A percentile compares a stretch with the other conserved stretches of the same genome.
Evolutionary conservation across 2,888 invertebrate species (phyloP).

Genomic region (Ormia ochracea): DNA sequence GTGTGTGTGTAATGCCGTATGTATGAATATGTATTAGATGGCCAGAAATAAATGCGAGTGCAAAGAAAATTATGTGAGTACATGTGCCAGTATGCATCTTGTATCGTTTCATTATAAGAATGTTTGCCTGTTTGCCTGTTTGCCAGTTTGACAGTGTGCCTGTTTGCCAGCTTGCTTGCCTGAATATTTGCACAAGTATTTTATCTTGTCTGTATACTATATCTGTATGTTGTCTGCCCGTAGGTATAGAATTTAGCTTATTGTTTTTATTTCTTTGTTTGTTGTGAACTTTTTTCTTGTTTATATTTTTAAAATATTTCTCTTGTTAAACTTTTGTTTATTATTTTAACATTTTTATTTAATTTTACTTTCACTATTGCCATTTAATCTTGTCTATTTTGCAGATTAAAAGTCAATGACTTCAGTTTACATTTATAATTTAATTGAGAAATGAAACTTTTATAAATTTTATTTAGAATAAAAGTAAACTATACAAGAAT

Average conservation of each 20-base stretch:
- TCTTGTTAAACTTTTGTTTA: not conserved
- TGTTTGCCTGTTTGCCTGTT: not conserved
- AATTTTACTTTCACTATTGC: not conserved
- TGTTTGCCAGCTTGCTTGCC: not conserved
- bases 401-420: slow-evolving; percentile 33
- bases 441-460: not conserved
- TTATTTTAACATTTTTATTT: not conserved
- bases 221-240: no score
- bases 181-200: no score
- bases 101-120: not conserved
- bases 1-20: no score
- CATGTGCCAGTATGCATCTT: not conserved
- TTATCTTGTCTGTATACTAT: no score
- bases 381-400: not conserved
- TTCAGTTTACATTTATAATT: slow-evolving; percentile 13
- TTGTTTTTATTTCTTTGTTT: slow-evolving; percentile 24
- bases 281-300: slow-evolving; percentile 24
- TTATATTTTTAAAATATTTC: not conserved
- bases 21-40: not conserved
- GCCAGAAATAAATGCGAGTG: not conserved
- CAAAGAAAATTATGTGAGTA: not conserved
- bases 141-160: not conserved
- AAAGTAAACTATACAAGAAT: not conserved
- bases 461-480: slow-evolving; percentile 1
- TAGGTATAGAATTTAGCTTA: slow-evolving; percentile 17